Evolutionary conservation across 1,140 invertebrate species (phyloP), one percentile per base, ranked within the genome.

Genomic region (Myzus persicae): DNA sequence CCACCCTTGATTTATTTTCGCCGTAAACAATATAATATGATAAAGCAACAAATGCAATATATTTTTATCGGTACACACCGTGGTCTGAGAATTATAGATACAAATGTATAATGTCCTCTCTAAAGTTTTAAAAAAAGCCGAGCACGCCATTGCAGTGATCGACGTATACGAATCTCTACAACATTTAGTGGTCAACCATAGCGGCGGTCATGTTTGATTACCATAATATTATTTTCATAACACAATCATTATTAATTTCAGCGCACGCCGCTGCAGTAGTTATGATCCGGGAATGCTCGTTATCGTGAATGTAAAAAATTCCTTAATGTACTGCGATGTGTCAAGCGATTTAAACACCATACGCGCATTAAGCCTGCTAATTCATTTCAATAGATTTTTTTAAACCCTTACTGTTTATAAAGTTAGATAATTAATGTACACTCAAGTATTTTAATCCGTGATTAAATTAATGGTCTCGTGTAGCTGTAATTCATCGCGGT

Each of bases 381-480:
- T 88, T 88, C 46, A 88, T 88, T 88, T 88, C 4, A 84, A 36
- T 84, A 38, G 18, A 48, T 22, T 31, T 31, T 46, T 44, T 87
- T 14, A 14, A 40, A 84, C 36, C 76, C 40, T 24, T 42, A 24
- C 22, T 44, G 87, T 89, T 51, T 38, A 51, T 51, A 51, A 89
- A 51, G 42, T 48, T 89, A 51, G 9, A 22, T 89, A 51, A 89
- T 89, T 89, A 89, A 89, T 89, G 87, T 89, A 48, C 20, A 38
- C 31, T 36, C 87, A 11, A 40, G 48, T 54, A 26, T 89, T 54
- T 89, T 44, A 54, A 40, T 89, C 46, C 48, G 36, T 38, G 36
- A 36, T 89, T 51, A 54, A 89, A 89, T 89, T 89, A 89, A 89
- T 54, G 11, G 48, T 48, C 48, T 40, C 88, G 54, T 54, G 36